A percentile compares a stretch with the other conserved stretches of the same genome.
Conservation (phyloP, 92 coral and sea anemone genomes). For the Porites rus region DNA sequence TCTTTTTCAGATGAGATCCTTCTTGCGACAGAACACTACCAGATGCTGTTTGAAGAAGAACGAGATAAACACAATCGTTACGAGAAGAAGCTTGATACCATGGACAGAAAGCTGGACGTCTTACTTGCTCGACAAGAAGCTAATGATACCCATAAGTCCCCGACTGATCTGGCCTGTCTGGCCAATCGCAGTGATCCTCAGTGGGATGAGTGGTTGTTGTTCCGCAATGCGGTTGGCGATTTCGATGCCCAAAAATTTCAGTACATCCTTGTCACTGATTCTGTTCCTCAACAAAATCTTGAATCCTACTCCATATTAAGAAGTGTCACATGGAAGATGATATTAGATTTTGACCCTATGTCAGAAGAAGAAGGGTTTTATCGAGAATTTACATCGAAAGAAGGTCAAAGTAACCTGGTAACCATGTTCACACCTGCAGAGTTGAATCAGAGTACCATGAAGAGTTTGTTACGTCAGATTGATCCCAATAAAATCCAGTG, state of each 20-base stretch:
- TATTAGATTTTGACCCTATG: slow-evolving; percentile 83
- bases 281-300: slow-evolving; percentile 58
- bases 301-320: slow-evolving; percentile 69
- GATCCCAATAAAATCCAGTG: slow-evolving; percentile 83
- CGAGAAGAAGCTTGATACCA: slow-evolving; percentile 17
- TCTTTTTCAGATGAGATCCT: slow-evolving; percentile 9
- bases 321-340: slow-evolving; percentile 90
- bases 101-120: slow-evolving; percentile 11
- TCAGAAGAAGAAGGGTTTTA: slow-evolving; percentile 90
- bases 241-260: slow-evolving; percentile 76
- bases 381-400: slow-evolving; percentile 58
- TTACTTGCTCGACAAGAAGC: background rate
- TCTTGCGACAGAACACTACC: slow-evolving; percentile 8
- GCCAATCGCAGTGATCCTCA: slow-evolving; percentile 44
- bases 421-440: slow-evolving; percentile 85
- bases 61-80: slow-evolving; percentile 10
- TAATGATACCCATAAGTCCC: background rate
- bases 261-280: slow-evolving; percentile 81
- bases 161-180: background rate
- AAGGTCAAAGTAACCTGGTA: slow-evolving; percentile 62
- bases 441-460: slow-evolving; percentile 48
- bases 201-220: slow-evolving; percentile 83
- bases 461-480: slow-evolving; percentile 67
- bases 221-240: slow-evolving; percentile 55
- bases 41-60: slow-evolving; percentile 19